Evolutionary conservation across 2,113 vertebrate species (phyloP), one percentile per base, ranked within the genome.

Genomic region (Hippopotamus amphibius): DNA sequence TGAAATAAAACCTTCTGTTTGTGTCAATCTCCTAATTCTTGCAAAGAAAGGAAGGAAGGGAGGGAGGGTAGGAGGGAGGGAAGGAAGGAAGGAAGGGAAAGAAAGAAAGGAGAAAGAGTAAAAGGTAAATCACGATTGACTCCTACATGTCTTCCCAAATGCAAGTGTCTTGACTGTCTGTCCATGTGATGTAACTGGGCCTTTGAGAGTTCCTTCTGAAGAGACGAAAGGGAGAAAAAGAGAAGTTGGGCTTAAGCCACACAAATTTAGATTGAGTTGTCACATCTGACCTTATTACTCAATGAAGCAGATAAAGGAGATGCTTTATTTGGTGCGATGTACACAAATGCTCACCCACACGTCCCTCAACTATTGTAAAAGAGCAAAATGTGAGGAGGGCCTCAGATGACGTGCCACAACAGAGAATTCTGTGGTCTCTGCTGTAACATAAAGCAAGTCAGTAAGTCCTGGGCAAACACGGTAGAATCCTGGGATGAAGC

Each of bases 1-100:
- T 65, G 80, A 97, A 33, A 80, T 72, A 90, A 72, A 83, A 74
- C 21, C 24, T 80, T 43, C 55, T 92, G 33, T 66, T 71, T 90
- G n/a, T 71, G 19, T 95, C n/a, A 30, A 16, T 81, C 16, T 71
- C n/a, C 33, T 91, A 28, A 76, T 87, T 48, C 37, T 28, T 57
- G 16, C 7, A 66, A 59, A 87, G 50, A 41, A 26, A 86, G 21
- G 26, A 21, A 85, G 21, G 88, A 10, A 28, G 16, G 22, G 41
- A 30, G 28, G 46, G 55, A 30, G 10, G 33, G n/a, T 53, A n/a
- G n/a, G 12, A 21, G 10, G 11, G 9, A 74, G 26, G 30, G 28
- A 77, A 19, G 26, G 74, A 53, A 76, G 19, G 48, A 22, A 28
- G 3, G 57, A 22, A 59, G 21, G 43, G 30, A 21, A 77, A 79